Conservation (phyloP, 2,888 invertebrate genomes). For the Dione juno region DNA sequence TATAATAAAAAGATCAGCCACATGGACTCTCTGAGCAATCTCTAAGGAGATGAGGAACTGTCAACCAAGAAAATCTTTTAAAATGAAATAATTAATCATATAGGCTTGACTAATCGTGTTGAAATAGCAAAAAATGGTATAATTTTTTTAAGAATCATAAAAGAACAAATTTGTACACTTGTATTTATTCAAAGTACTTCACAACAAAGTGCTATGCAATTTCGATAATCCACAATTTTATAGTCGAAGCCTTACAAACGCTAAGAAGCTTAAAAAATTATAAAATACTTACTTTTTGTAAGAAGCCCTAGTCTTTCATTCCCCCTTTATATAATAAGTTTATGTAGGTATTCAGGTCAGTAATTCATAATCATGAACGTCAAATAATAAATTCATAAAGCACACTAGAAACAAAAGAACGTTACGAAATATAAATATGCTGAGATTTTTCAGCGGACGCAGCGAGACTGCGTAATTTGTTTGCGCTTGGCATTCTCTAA, state of each 20-base stretch:
- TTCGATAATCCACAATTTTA: too few species aligned
- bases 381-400: conserved; percentile 31
- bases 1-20: too few species aligned
- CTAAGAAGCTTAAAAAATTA: neutral
- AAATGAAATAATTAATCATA: too few species aligned
- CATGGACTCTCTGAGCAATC: too few species aligned
- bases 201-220: too few species aligned
- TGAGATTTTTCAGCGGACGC: conserved; percentile 67
- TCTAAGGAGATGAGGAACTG: too few species aligned
- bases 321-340: conserved; percentile 2
- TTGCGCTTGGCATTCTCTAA: conserved; percentile 44
- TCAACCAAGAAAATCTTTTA: too few species aligned
- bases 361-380: conserved; percentile 26
- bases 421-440: conserved; percentile 27
- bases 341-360: neutral
- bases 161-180: too few species aligned
- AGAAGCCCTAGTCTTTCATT: neutral
- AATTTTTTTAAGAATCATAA: too few species aligned
- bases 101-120: too few species aligned
- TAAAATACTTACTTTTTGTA: neutral
- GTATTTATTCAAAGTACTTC: too few species aligned
- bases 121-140: too few species aligned
- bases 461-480: conserved; percentile 68
- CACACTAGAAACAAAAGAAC: conserved; percentile 17
- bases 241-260: neutral